Evolutionary conservation across 2,888 invertebrate genomes (phyloP), one percentile per base, ranked within the genome.

Genomic region (Stenodema calcarata): DNA sequence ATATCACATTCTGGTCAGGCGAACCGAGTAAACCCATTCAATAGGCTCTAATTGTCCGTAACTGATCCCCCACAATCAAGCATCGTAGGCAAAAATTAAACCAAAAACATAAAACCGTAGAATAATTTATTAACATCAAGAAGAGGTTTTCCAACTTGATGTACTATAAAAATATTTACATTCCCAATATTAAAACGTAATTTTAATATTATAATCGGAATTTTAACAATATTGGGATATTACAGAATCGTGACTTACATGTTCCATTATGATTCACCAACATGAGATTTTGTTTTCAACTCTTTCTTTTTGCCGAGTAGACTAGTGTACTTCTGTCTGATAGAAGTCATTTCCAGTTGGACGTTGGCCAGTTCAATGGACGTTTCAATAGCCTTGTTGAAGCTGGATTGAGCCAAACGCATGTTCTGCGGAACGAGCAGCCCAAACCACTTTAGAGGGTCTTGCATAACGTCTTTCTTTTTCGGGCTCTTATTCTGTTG

Each of bases 401-500:
- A 98, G 89, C 94, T 93, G 83, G 92, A 93, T 90, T 96, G 96
- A 0, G 97, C 96, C 89, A 92, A 93, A 89, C 95, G 94, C 90
- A 98, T 91, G 90, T 95, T 94, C 90, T 95, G 94, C 0, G 97
- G 97, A 0, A 97, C 96, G 47, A 98, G 91, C 54, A 96, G 93
- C 14, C 97, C 97, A 92, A 97, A 98, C 97, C 97, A 97, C 88
- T 94, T 94, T 42, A 97, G 90, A 0, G 97, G 97, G 91, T 97
- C 94, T 87, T 89, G 87, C 73, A 75, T 82, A 9, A 69, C 82
- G 16, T 82, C 82, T 69, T 69, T 82, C 69, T 82, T 82, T 69
- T 69, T 62, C 6, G 69, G 69, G 27, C 42, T 69, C 0, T 79
- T 87, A 11, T 62, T 62, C 80, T 73, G 78, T 62, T 47, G 70